Base-by-base conservation (phyloP, 2,797 vertebrate species). In the Bryconaethiops microstoma region DNA sequence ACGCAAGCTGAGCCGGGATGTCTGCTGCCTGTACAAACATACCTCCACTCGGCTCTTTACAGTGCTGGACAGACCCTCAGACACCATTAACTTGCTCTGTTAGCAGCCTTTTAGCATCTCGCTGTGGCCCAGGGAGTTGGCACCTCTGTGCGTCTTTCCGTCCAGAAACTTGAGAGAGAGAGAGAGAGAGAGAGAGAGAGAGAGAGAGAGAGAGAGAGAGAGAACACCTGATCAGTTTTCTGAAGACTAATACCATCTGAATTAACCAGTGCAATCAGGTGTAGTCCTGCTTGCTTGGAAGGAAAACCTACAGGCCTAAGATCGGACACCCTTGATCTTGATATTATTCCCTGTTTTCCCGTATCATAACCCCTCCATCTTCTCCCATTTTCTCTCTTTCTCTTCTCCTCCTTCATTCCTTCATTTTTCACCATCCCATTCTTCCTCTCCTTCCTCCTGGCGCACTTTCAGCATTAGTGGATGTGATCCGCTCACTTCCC, bases 21-120 rank as follows among this genome's bases (percentile, higher is more conserved):
- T 42, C 81, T 82, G 48, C 65, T 88, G 88, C 82, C 86, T 90
- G 87, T 78, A 88, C 87, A 87, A 90, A 91, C 87, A 87, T 71
- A 76, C 79, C 82, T 76, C 52, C 69, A 76, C 21, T 74, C 4
- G 39, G 14, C 55, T 71, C 71, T 85, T 84, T 79, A 82, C 78
- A 57, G 60, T 40, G 55, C 72, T 79, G 77, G 78, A 75, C 57
- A 75, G 79, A 83, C 84, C 65, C 77, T 82, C 64, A 71, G 82
- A 73, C 82, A 89, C 84, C 83, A 79, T 88, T 82, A 84, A 86
- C 50, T 85, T 89, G 87, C 75, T 90, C 73, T 79, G 88, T 90
- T 88, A 89, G 89, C 85, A 85, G 83, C 74, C 87, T 79, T 87
- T 86, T 85, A 79, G 81, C 78, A 80, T 69, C 64, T 29, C 52